Evolutionary conservation across 2,888 invertebrate genomes (phyloP).

Genomic region (Diplolepis rosae): DNA sequence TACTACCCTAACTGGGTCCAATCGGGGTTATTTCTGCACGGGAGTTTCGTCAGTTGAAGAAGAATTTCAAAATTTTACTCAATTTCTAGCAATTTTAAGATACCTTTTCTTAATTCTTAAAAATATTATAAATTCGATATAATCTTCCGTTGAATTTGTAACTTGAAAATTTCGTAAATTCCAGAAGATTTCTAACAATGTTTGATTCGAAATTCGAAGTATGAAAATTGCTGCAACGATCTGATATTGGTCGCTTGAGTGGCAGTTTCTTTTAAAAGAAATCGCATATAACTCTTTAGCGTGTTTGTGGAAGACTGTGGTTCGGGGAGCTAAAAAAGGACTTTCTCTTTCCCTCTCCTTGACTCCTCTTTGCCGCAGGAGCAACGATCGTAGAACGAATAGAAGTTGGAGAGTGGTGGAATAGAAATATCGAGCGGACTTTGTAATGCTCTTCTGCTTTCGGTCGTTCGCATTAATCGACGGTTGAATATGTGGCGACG

Average conservation of each 20-base stretch:
- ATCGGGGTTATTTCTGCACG: too few species aligned
- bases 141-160: too few species aligned
- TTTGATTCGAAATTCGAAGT: not conserved
- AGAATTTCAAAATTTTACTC: not conserved
- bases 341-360: not conserved
- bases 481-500: not conserved
- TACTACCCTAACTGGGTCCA: too few species aligned
- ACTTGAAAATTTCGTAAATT: too few species aligned
- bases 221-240: not conserved
- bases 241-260: conserved; percentile 4
- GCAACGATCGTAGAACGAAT: conserved; percentile 10
- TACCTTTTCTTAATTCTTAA: too few species aligned
- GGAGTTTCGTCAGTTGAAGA: too few species aligned
- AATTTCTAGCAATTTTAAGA: too few species aligned
- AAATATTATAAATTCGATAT: too few species aligned
- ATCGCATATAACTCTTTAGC: not conserved
- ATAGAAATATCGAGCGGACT: conserved; percentile 9
- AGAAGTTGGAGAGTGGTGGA: conserved; percentile 1
- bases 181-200: too few species aligned
- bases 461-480: conserved; percentile 19
- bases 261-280: conserved; percentile 13
- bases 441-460: not conserved
- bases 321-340: not conserved
- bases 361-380: not conserved
- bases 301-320: conserved; percentile 14